Conservation (phyloP, 2,113 vertebrate genomes). For the Chinchilla lanigera region DNA sequence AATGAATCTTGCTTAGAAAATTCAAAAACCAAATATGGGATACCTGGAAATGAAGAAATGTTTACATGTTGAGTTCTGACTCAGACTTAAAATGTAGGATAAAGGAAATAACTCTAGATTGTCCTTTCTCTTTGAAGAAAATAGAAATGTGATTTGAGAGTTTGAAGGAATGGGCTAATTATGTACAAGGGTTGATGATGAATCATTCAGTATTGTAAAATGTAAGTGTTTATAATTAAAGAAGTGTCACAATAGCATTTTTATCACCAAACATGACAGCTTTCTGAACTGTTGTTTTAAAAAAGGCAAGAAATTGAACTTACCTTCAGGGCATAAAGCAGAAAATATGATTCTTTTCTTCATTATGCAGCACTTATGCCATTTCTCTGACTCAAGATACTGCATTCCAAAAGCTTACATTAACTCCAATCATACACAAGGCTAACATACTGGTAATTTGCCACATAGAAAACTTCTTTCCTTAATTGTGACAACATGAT, state of each 20-base stretch:
- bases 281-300: constrained; percentile 11
- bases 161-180: constrained; percentile 39
- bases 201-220: background rate
- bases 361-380: background rate
- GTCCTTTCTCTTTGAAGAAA: constrained; percentile 18
- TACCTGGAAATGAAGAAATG: background rate
- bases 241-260: constrained; percentile 40
- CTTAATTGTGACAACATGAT: background rate
- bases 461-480: background rate
- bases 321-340: constrained; percentile 32
- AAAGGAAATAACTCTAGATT: background rate
- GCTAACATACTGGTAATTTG: background rate
- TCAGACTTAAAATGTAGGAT: background rate
- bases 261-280: background rate
- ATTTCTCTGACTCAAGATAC: constrained; percentile 11
- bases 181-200: background rate
- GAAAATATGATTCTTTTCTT: background rate
- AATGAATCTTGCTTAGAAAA: background rate
- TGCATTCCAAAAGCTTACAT: background rate
- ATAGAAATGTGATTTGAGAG: background rate
- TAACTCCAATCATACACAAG: background rate
- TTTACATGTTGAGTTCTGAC: background rate
- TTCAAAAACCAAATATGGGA: background rate
- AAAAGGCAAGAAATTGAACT: constrained; percentile 10
- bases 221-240: constrained; percentile 43